Percentiles rank a stretch among this genome's conserved stretches.
Evolutionary conservation across 30 jellyfish, hydroid and myxozoan species (phyloP).

Genomic region (Pseudorhiza aurosa): DNA sequence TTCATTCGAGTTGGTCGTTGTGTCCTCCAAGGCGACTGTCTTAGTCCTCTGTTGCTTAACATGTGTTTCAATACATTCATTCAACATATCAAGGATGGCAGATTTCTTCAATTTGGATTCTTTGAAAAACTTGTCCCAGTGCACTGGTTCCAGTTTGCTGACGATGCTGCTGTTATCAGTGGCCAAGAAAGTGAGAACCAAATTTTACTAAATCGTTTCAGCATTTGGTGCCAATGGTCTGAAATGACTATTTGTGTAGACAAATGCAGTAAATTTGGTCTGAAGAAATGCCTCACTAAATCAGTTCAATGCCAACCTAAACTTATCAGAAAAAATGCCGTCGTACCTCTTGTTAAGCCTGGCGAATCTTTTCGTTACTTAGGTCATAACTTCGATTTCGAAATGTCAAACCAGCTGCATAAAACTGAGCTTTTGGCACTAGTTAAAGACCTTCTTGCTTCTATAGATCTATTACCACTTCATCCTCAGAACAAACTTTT

Average conservation of each 20-base stretch:
- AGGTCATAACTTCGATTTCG: not conserved
- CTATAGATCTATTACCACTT: conserved; percentile 2
- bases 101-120: conserved; percentile 6
- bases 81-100: not conserved
- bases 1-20: not conserved
- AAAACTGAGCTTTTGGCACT: not conserved
- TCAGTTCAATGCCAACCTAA: too few relatives aligned
- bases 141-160: conserved; percentile 24
- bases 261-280: not conserved
- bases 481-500: conserved; percentile 3
- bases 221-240: conserved; percentile 1
- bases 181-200: not conserved
- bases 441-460: not conserved
- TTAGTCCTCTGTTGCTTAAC: conserved; percentile 5
- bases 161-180: conserved; percentile 11
- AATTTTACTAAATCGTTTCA: not conserved
- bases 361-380: conserved; percentile 3
- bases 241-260: conserved; percentile 23
- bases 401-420: not conserved
- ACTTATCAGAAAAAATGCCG: not conserved
- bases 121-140: conserved; percentile 3
- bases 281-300: too few relatives aligned
- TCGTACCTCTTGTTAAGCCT: not conserved
- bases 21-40: conserved; percentile 10
- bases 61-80: conserved; percentile 5